Conservation (phyloP, 2,888 invertebrate species). For the Trileptium ribeirensis region DNA sequence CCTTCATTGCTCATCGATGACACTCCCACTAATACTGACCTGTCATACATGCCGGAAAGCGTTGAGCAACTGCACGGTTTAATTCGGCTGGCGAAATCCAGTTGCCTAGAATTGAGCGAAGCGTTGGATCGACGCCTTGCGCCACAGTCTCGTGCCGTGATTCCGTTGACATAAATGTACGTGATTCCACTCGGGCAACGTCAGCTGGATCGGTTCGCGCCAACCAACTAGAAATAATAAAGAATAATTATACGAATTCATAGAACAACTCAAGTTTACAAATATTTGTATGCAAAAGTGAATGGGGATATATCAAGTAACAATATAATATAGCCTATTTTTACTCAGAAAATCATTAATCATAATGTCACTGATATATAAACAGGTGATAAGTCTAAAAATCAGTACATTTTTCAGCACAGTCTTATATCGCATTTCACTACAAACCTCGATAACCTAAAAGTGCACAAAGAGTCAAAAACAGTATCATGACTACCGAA, state of each 20-base stretch:
- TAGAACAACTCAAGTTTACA: background rate
- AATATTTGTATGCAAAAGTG: background rate
- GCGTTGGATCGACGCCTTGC: no score
- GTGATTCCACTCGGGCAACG: slow-evolving; percentile 90
- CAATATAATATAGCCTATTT: no score
- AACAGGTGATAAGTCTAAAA: no score
- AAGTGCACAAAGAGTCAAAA: no score
- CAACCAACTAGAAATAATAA: slow-evolving; percentile 67
- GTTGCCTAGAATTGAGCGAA: slow-evolving; percentile 79
- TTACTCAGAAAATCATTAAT: no score
- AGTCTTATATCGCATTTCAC: no score
- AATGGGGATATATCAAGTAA: background rate
- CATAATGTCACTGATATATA: no score
- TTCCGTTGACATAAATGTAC: slow-evolving; percentile 82
- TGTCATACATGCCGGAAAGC: slow-evolving; percentile 65
- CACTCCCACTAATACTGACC: no score
- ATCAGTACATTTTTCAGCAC: no score
- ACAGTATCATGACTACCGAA: no score
- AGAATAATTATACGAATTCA: background rate
- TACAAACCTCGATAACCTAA: no score
- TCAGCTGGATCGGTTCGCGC: slow-evolving; percentile 92
- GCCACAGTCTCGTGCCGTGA: slow-evolving; percentile 73
- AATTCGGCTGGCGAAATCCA: slow-evolving; percentile 81
- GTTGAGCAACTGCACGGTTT: slow-evolving; percentile 66
- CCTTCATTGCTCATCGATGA: no score